Base-by-base conservation (phyloP, 2,797 vertebrate genomes). In the Dryobates pubescens region DNA sequence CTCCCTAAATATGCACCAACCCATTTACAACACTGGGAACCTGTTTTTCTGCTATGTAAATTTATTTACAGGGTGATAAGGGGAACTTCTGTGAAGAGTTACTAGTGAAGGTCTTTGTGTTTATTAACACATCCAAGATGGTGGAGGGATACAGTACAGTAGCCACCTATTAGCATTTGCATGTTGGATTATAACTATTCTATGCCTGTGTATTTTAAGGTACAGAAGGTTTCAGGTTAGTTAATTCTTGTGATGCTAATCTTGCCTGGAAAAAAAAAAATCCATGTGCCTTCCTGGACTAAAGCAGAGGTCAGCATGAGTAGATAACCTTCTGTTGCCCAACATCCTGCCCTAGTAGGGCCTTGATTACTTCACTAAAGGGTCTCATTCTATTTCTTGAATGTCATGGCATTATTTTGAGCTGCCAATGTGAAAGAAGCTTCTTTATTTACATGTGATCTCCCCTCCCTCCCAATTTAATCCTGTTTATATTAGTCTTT, bases 251-350 rank as follows among this genome's bases (percentile, higher is more conserved):
- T 61, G 17, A 2, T 61, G 24, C 43, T 69, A 19, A 64, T 22
- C 51, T 58, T 24, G 13, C 23, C 82, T 65, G 32, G 63, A 13
- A 49, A 13, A 49, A 13, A 13, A 49, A 32, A 26, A n/a, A 41
- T 22, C 47, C 2, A 0, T 23, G 14, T 80, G 11, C 22, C 38
- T 75, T 87, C 47, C 43, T 56, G 63, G 32, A 7, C 47, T 82
- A 34, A 82, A 83, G 56, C 53, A 69, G 54, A 75, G 67, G 76
- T 78, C 85, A 83, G 53, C n/a, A 26, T 17, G 47, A 61, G 34
- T 17, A 88, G 80, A 89, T 61, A 89, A 76, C 88, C 77, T 79
- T 45, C 27, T 69, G 6, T 69, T 93, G n/a, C 49, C 30, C 84
- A 82, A 22, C 2, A 0, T 10, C 53, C 75, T 68, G 59, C 26